Evolutionary conservation across 35 echinoderm and acorn worm species (phyloP).

Genomic region (Amphiura filiformis): DNA sequence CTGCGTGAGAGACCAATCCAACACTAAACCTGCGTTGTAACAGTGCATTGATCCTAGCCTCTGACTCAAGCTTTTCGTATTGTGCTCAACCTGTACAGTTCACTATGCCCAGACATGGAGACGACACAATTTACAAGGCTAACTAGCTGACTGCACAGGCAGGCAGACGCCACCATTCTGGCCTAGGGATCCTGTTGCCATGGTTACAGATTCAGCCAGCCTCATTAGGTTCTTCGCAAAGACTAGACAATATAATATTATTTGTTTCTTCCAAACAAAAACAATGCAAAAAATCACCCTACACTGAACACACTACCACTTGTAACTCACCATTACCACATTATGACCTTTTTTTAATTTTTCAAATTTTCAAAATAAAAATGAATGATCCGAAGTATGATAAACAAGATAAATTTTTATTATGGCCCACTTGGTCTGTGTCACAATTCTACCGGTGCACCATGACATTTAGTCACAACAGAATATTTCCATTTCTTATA

Average conservation of each 20-base stretch:
- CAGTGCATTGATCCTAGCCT: neutral
- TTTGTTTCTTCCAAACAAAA: slow-evolving; percentile 8
- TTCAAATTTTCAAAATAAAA: no score
- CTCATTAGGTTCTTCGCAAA: neutral
- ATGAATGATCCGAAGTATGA: no score
- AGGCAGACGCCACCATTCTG: slow-evolving; percentile 9
- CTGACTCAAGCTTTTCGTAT: neutral
- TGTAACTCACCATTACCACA: no score
- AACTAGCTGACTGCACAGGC: neutral
- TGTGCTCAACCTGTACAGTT: neutral
- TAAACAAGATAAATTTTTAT: no score
- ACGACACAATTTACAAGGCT: neutral
- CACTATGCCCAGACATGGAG: neutral
- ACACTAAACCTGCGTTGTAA: neutral
- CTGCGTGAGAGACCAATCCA: neutral
- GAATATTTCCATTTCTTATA: no score
- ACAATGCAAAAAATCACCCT: neutral
- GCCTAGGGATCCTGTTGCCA: slow-evolving; percentile 3
- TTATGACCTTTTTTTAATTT: no score
- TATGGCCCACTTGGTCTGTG: no score
- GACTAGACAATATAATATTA: slow-evolving; percentile 11
- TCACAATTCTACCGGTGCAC: no score
- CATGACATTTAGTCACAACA: no score
- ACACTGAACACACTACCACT: no score
- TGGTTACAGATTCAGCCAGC: slow-evolving; percentile 1